These are phyloP conservation scores for Poecilia velifera DNA, from an alignment of 2,797 vertebrate genomes.

Conservation along the genomic window DNA sequence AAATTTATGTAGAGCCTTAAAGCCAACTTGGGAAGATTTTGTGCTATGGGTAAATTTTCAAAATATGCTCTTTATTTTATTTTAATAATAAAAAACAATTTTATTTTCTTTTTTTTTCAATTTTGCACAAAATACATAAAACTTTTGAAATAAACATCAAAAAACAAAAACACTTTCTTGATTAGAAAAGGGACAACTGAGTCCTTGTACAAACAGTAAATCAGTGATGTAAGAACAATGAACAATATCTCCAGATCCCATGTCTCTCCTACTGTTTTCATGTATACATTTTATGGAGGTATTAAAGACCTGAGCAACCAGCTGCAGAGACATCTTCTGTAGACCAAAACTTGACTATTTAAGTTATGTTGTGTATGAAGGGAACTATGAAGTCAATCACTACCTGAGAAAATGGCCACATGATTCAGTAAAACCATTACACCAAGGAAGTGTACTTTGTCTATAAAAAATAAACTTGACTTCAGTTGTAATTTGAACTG, in stretches of 20 bases:
- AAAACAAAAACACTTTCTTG: not conserved
- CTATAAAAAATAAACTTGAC: not conserved
- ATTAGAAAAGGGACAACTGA: not conserved
- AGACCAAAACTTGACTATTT: not conserved
- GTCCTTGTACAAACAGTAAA: not conserved
- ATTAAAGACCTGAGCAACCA: not conserved
- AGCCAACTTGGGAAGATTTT: not conserved
- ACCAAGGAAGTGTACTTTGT: not conserved
- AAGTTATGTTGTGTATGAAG: not conserved
- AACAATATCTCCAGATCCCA: not conserved
- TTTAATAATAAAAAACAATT: not conserved
- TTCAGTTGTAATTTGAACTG: not conserved
- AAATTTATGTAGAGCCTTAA: not conserved
- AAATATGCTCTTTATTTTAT: not conserved
- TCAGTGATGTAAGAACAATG: not conserved
- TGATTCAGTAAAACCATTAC: not conserved
- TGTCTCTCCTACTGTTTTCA: not conserved
- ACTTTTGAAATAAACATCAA: not conserved
- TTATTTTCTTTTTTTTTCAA: not conserved
- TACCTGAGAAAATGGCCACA: not conserved
- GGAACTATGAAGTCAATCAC: not conserved
- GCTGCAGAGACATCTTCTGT: not conserved
- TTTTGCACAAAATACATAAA: not conserved
- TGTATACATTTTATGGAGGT: not conserved
- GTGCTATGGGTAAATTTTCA: not conserved